Evolutionary conservation across 2,888 invertebrate genomes (phyloP).

Genomic region (Bombylius major): DNA sequence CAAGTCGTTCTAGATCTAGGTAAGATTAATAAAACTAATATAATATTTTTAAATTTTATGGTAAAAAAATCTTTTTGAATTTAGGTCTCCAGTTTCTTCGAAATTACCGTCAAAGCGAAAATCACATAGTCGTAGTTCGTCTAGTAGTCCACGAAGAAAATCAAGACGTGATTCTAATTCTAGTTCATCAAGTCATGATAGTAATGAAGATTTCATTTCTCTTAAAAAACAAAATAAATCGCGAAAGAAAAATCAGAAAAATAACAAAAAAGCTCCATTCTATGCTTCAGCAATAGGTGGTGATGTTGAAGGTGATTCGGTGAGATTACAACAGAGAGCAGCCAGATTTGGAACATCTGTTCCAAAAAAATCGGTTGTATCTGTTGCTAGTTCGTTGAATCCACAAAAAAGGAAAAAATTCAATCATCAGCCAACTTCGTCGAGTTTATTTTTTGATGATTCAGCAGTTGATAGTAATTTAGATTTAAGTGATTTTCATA

Average conservation of each 20-base stretch:
- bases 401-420: conserved; percentile 8
- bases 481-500: conserved; percentile 76
- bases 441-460: conserved; percentile 41
- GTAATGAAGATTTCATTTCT: conserved; percentile 25
- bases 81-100: conserved; percentile 7
- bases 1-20: conserved; percentile 30
- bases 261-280: conserved; percentile 42
- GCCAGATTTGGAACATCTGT: conserved; percentile 56
- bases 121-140: conserved; percentile 25
- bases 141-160: conserved; percentile 42
- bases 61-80: not conserved
- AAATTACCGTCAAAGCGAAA: conserved; percentile 21
- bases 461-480: conserved; percentile 50
- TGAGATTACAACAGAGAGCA: conserved; percentile 74
- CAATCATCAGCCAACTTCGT: conserved; percentile 22
- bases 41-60: not conserved
- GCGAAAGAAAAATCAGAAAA: conserved; percentile 19
- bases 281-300: conserved; percentile 54
- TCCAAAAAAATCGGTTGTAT: conserved; percentile 26
- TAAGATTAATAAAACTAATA: conserved; percentile 16
- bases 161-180: conserved; percentile 33
- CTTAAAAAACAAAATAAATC: conserved; percentile 33
- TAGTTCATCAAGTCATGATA: conserved; percentile 34
- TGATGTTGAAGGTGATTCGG: conserved; percentile 59
- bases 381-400: conserved; percentile 25